Percentiles rank a stretch among this genome's conserved stretches.
Evolutionary conservation across 2,113 vertebrate species (phyloP).

Genomic region (Bubalus kerabau): DNA sequence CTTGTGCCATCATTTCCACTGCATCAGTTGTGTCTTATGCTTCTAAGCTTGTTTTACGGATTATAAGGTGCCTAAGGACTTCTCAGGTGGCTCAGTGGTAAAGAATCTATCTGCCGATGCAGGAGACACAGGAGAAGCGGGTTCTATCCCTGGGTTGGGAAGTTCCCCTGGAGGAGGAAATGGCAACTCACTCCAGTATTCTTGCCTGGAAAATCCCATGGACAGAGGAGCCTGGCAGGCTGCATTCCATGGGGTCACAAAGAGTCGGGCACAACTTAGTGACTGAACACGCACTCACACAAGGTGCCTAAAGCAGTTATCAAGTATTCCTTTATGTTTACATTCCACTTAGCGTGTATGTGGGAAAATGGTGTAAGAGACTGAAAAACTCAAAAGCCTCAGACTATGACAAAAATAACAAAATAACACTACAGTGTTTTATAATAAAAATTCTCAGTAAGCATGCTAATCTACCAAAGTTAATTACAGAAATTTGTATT

Average conservation of each 20-base stretch:
- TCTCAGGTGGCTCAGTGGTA: background rate
- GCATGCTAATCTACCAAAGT: background rate
- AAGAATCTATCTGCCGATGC: background rate
- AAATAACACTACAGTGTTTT: background rate
- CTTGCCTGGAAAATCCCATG: background rate
- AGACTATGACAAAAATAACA: background rate
- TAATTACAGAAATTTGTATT: background rate
- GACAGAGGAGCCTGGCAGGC: background rate
- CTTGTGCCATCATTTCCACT: background rate
- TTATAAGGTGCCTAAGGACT: background rate
- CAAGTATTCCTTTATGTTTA: background rate
- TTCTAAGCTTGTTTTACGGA: background rate
- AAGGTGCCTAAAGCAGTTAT: constrained; percentile 28
- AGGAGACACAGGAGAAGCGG: background rate
- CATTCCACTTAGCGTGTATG: background rate
- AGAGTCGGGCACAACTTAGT: background rate
- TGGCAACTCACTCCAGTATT: background rate
- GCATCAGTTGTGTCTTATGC: background rate
- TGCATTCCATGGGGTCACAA: background rate
- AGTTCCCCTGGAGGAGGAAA: background rate
- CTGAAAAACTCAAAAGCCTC: background rate
- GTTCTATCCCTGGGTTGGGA: background rate
- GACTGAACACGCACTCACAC: background rate
- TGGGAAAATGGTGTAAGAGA: background rate
- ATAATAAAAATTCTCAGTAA: constrained; percentile 15